Evolutionary conservation across 2,888 invertebrate genomes (phyloP).

Genomic region (Chromoteleia sp.): DNA sequence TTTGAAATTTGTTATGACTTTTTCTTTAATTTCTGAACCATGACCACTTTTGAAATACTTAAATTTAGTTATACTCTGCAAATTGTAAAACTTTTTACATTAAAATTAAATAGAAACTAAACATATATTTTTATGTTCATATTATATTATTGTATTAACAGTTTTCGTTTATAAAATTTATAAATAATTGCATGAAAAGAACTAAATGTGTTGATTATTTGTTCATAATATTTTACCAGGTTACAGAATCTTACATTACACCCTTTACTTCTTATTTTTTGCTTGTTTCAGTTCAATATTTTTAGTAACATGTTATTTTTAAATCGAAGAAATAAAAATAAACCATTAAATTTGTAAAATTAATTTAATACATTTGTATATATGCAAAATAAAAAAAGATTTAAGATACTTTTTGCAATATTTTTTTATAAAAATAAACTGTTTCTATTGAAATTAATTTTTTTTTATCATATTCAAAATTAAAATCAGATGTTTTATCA

Average conservation of each 20-base stretch:
- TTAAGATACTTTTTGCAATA: neutral
- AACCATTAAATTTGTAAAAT: no score
- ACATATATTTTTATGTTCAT: neutral
- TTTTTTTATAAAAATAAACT: slow-evolving; percentile 24
- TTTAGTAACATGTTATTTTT: slow-evolving; percentile 1
- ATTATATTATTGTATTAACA: no score
- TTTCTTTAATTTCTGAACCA: no score
- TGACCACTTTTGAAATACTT: no score
- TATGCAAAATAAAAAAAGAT: no score
- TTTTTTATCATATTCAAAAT: neutral
- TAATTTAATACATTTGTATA: no score
- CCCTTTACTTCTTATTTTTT: slow-evolving; percentile 6
- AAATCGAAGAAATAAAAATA: no score
- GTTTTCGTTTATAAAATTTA: neutral
- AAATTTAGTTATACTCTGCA: no score
- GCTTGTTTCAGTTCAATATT: slow-evolving; percentile 7
- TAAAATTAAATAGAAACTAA: no score
- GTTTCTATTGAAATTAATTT: neutral
- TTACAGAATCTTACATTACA: neutral
- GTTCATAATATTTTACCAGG: neutral
- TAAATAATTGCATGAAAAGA: no score
- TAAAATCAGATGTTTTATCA: slow-evolving; percentile 30
- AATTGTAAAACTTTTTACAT: no score
- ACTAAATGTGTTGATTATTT: neutral
- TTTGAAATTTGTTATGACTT: no score